Conservation (phyloP, 1,140 invertebrate genomes). For the Drosophila fuyamai region DNA sequence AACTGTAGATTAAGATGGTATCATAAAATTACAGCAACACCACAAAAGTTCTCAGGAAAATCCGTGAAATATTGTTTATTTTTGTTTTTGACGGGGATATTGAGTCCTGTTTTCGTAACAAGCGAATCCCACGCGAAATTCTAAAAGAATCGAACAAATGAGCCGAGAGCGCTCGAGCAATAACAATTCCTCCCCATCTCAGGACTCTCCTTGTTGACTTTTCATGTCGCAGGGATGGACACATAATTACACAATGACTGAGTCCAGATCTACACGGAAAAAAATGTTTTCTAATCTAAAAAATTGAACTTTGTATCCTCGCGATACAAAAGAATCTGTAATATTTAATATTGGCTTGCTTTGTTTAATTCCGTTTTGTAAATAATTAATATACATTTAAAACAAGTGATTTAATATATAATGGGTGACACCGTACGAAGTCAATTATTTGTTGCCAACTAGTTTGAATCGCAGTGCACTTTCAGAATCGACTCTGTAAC, state of each 20-base stretch:
- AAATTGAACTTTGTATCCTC: no score
- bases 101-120: conserved; percentile 15
- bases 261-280: conserved; percentile 12
- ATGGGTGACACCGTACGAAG: no score
- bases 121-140: conserved; percentile 36
- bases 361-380: no score
- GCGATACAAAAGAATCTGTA: no score
- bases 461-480: conserved; percentile 2
- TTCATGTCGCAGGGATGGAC: conserved; percentile 36
- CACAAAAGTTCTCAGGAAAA: conserved; percentile 1
- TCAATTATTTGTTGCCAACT: background rate
- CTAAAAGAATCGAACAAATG: conserved; percentile 43
- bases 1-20: conserved; percentile 41
- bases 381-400: no score
- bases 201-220: conserved; percentile 59
- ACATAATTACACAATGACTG: conserved; percentile 75
- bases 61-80: conserved; percentile 53
- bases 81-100: conserved; percentile 4
- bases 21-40: conserved; percentile 56
- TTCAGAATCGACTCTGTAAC: conserved; percentile 18
- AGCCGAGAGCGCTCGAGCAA: conserved; percentile 52
- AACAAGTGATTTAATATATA: no score
- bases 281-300: background rate
- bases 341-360: no score
- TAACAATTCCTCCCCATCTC: conserved; percentile 19